Conservation (phyloP, 2,888 invertebrate species). For the Nomada goodeniana region DNA sequence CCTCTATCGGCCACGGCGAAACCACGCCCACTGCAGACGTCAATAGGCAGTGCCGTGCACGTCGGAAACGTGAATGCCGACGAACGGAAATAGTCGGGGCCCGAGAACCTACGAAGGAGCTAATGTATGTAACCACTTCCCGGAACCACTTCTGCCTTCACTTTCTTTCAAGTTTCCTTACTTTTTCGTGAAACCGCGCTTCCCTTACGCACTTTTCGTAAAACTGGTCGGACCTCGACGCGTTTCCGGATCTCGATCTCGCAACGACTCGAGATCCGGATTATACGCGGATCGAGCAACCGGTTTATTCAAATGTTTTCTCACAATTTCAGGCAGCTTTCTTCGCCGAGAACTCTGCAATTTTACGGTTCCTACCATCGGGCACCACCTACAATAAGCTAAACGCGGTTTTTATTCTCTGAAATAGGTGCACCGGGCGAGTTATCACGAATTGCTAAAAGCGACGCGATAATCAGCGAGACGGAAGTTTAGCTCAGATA, state of each 20-base stretch:
- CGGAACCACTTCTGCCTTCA: too few species aligned
- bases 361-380: neutral
- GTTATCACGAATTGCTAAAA: conserved; percentile 42
- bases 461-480: conserved; percentile 47
- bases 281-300: neutral
- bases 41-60: conserved; percentile 83
- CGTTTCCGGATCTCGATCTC: neutral
- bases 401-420: neutral
- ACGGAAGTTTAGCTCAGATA: conserved; percentile 59
- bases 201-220: neutral
- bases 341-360: neutral
- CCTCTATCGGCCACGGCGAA: conserved; percentile 76
- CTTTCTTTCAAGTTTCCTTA: neutral
- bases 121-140: too few species aligned
- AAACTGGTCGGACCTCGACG: neutral
- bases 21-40: conserved; percentile 85
- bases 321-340: neutral
- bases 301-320: conserved; percentile 13
- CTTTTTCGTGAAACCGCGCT: neutral
- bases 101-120: neutral
- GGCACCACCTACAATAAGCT: neutral
- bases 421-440: neutral
- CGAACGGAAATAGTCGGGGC: conserved; percentile 19
- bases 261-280: conserved; percentile 3
- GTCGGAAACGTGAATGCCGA: conserved; percentile 27